Conservation (phyloP, 2,113 vertebrate species). For the Ameiurus melas region DNA sequence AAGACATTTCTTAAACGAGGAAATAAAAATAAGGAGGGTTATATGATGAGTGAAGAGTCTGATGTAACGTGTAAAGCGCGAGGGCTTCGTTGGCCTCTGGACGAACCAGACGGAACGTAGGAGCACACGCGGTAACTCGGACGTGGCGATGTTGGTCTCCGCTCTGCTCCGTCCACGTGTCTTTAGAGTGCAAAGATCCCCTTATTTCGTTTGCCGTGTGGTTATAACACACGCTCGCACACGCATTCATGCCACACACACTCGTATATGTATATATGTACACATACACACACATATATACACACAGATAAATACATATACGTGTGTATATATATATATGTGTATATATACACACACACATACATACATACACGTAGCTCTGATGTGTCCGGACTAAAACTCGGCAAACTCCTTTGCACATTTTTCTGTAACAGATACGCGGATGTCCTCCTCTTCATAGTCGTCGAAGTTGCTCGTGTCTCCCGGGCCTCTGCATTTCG, state of each 20-base stretch:
- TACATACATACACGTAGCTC: slow-evolving; percentile 66
- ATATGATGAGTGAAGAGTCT: slow-evolving; percentile 77
- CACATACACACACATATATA: slow-evolving; percentile 5
- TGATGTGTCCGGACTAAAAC: slow-evolving; percentile 90
- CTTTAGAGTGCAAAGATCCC: slow-evolving; percentile 95
- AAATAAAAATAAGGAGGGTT: slow-evolving; percentile 67
- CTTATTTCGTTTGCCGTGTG: slow-evolving; percentile 58
- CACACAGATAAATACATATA: slow-evolving; percentile 2
- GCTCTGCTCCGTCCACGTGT: slow-evolving; percentile 87
- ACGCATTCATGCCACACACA: slow-evolving; percentile 28
- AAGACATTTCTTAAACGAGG: slow-evolving; percentile 68
- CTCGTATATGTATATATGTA: slow-evolving; percentile 12
- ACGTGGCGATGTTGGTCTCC: slow-evolving; percentile 81
- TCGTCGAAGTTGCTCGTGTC: slow-evolving; percentile 99
- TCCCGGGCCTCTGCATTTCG: slow-evolving; percentile 98
- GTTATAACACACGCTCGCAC: slow-evolving; percentile 38
- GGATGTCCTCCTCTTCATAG: slow-evolving; percentile 98
- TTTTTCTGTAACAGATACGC: slow-evolving; percentile 97
- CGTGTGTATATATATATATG: slow-evolving; percentile 22
- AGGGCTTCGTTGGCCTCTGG: slow-evolving; percentile 86
- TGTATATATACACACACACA: slow-evolving; percentile 50
- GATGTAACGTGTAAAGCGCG: slow-evolving; percentile 86
- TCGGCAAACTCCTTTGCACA: slow-evolving; percentile 97
- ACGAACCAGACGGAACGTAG: slow-evolving; percentile 91
- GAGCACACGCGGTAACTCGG: slow-evolving; percentile 85